phyloP scores from a whole-genome alignment of 2,888 invertebrate species.

The Thumatha senex region DNA sequence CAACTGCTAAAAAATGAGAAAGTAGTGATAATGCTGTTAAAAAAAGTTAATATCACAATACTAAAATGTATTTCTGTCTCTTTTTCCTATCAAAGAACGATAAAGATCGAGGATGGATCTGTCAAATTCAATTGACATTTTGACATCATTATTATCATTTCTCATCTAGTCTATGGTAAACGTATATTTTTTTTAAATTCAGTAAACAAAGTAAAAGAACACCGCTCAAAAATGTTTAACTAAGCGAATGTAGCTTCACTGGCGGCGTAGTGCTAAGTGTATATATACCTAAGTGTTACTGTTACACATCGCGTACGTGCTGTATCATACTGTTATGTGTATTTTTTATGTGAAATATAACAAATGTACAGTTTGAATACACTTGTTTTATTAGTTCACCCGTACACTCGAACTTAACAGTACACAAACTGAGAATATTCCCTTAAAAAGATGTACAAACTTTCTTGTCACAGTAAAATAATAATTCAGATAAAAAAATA shows the following conservation, averaged over 20 bases:
- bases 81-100: not conserved
- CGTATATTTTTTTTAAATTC: conserved; percentile 15
- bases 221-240: conserved; percentile 32
- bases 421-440: not conserved
- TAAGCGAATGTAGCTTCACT: conserved; percentile 19
- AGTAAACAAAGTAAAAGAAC: conserved; percentile 12
- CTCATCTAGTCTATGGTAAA: conserved; percentile 27
- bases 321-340: conserved; percentile 68
- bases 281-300: conserved; percentile 46
- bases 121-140: not conserved
- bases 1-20: conserved; percentile 18
- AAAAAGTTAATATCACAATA: not conserved
- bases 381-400: conserved; percentile 64
- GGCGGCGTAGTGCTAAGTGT: conserved; percentile 30
- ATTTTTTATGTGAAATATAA: conserved; percentile 81
- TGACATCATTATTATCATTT: conserved; percentile 5
- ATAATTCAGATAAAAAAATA: no score
- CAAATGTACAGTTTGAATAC: conserved; percentile 69
- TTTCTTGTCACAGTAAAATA: no score
- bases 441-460: no score
- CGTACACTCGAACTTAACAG: not conserved
- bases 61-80: not conserved
- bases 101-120: not conserved
- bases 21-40: not conserved
- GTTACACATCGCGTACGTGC: conserved; percentile 51